Percentiles rank a stretch among this genome's conserved stretches.
These are phyloP conservation scores for Caenorhabditis tropicalis DNA, from an alignment of 1,140 invertebrate species.

Conservation along the genomic window DNA sequence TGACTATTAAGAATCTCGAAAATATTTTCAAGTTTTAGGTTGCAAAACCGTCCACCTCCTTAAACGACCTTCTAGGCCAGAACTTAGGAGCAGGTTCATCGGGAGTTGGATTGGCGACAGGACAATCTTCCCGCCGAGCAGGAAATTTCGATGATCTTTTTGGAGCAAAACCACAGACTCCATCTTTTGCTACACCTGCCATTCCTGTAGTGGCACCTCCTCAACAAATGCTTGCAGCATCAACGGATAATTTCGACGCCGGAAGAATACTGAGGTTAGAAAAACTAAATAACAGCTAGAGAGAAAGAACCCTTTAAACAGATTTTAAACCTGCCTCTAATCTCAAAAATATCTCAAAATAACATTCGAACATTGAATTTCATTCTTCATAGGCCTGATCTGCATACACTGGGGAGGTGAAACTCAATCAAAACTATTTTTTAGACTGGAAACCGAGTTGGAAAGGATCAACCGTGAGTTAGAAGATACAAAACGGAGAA, in stretches of 20 bases:
- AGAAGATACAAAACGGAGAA: constrained; percentile 43
- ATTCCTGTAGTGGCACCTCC: not conserved
- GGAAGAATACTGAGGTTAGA: not conserved
- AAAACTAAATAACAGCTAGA: too few species aligned
- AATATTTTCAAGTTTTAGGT: too few species aligned
- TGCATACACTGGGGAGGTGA: not conserved
- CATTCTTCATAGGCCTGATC: too few species aligned
- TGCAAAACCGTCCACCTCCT: not conserved
- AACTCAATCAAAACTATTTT: not conserved
- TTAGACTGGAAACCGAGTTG: constrained; percentile 42
- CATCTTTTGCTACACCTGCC: not conserved
- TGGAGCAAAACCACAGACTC: not conserved
- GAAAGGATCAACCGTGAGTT: constrained; percentile 46
- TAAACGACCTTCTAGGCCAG: not conserved
- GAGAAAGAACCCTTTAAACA: too few species aligned
- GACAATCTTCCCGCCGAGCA: not conserved
- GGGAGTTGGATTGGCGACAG: too few species aligned
- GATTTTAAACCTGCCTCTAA: too few species aligned
- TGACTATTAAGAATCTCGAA: too few species aligned
- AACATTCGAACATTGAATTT: too few species aligned
- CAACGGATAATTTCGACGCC: not conserved
- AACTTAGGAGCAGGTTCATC: too few species aligned
- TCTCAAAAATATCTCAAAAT: too few species aligned
- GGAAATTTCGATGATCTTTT: not conserved
- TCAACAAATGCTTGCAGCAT: not conserved